Conservation (phyloP, 2,888 invertebrate species). For the Drosophila quinaria region DNA sequence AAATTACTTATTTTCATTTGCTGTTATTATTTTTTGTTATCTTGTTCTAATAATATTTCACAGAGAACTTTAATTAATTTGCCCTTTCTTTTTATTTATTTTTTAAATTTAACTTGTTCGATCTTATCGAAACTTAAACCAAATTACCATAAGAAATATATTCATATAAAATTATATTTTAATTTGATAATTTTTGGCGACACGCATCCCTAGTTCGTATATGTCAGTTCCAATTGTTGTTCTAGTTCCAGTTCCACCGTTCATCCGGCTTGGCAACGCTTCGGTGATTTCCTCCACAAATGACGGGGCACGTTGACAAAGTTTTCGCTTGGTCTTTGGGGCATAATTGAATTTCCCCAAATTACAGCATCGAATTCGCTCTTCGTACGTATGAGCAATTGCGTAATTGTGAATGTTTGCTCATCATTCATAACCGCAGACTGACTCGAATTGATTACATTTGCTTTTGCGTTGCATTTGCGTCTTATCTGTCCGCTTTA, state of each 20-base stretch:
- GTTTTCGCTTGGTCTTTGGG: constrained; percentile 49
- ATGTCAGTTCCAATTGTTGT: constrained; percentile 4
- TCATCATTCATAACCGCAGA: constrained; percentile 71
- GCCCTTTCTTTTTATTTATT: no score
- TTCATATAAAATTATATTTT: no score
- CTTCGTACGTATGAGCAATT: constrained; percentile 60
- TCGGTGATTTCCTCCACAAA: constrained; percentile 59
- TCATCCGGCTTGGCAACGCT: constrained; percentile 59
- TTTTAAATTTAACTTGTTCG: no score
- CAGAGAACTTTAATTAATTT: no score
- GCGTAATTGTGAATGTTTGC: constrained; percentile 76
- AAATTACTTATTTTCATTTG: no score
- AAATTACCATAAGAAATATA: no score
- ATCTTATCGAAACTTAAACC: no score
- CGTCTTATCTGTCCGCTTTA: constrained; percentile 64
- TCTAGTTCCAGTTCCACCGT: constrained; percentile 14
- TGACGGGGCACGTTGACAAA: constrained; percentile 65
- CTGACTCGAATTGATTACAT: constrained; percentile 57
- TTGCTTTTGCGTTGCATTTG: constrained; percentile 38
- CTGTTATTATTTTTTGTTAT: no score
- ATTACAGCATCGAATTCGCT: constrained; percentile 39
- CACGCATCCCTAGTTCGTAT: neutral
- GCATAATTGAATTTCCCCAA: constrained; percentile 71
- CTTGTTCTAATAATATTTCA: no score
- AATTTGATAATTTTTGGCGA: neutral